A percentile compares a stretch with the other conserved stretches of the same genome.
These are phyloP conservation scores for Sebastes cheni DNA, from an alignment of 2,797 vertebrate species.

Conservation along the genomic window DNA sequence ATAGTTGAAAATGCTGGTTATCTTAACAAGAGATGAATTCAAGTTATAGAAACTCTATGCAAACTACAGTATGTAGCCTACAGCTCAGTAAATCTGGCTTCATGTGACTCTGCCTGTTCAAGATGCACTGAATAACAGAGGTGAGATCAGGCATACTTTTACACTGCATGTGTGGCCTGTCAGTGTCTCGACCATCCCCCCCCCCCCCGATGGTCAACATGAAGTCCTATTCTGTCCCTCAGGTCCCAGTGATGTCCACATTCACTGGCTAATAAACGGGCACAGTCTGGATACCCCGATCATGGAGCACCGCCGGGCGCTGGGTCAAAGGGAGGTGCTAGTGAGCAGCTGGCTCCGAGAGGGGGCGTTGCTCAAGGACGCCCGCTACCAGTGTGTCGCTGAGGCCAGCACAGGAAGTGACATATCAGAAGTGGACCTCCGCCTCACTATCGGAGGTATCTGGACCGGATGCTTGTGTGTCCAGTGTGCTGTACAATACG, in stretches of 20 bases:
- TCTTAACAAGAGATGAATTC: not conserved
- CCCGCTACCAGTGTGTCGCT: constrained; percentile 87
- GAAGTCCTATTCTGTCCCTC: constrained; percentile 68
- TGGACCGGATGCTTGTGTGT: not conserved
- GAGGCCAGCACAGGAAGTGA: constrained; percentile 81
- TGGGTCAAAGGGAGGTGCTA: constrained; percentile 80
- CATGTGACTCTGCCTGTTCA: not conserved
- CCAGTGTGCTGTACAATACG: not conserved
- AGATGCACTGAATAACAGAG: not conserved
- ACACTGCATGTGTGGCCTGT: constrained; percentile 3
- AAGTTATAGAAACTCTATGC: not conserved
- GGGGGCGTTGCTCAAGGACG: constrained; percentile 77
- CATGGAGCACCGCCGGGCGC: constrained; percentile 76
- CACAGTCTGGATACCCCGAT: constrained; percentile 79
- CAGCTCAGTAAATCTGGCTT: not conserved
- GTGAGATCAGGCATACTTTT: not conserved
- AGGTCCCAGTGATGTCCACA: constrained; percentile 88
- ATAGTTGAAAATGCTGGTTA: not conserved
- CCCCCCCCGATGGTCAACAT: constrained; percentile 29
- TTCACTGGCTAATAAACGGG: constrained; percentile 90
- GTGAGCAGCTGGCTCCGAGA: constrained; percentile 91
- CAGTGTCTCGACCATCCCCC: not conserved
- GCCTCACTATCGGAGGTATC: constrained; percentile 78
- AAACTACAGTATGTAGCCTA: too few relatives aligned
- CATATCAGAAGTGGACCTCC: constrained; percentile 82